Percentiles rank a stretch among this genome's conserved stretches.
Conservation (phyloP, 2,888 invertebrate species). For the Aplocera efformata region DNA sequence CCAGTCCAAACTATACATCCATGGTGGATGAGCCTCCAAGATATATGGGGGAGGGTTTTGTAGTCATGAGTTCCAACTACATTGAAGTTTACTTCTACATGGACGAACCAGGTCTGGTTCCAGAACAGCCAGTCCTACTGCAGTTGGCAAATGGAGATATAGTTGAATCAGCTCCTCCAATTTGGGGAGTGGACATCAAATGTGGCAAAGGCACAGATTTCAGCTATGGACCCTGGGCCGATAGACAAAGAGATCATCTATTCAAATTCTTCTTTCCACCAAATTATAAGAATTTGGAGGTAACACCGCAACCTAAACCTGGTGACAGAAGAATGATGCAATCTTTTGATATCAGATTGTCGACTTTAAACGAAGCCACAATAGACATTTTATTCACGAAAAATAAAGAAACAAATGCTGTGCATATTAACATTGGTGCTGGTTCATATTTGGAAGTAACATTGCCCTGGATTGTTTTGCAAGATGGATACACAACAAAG, state of each 20-base stretch:
- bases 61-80: constrained; percentile 96
- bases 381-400: constrained; percentile 98
- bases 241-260: constrained; percentile 95
- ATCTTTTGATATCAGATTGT: constrained; percentile 94
- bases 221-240: constrained; percentile 99
- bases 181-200: constrained; percentile 97
- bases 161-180: constrained; percentile 95
- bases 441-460: constrained; percentile 98
- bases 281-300: constrained; percentile 88
- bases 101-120: constrained; percentile 97
- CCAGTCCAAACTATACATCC: constrained; percentile 96
- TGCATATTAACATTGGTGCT: constrained; percentile 96
- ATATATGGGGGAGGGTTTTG: constrained; percentile 99
- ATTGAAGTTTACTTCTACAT: constrained; percentile 97
- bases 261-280: constrained; percentile 98
- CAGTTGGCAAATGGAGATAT: constrained; percentile 95
- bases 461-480: constrained; percentile 94
- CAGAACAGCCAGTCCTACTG: constrained; percentile 93
- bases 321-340: constrained; percentile 94
- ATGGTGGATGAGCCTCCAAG: constrained; percentile 95
- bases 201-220: constrained; percentile 97
- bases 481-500: constrained; percentile 93
- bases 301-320: constrained; percentile 90
- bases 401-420: constrained; percentile 95
- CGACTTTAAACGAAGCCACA: constrained; percentile 94